These are phyloP conservation scores for Halichoerus grypus DNA, from an alignment of 2,113 vertebrate species.

Conservation along the genomic window DNA sequence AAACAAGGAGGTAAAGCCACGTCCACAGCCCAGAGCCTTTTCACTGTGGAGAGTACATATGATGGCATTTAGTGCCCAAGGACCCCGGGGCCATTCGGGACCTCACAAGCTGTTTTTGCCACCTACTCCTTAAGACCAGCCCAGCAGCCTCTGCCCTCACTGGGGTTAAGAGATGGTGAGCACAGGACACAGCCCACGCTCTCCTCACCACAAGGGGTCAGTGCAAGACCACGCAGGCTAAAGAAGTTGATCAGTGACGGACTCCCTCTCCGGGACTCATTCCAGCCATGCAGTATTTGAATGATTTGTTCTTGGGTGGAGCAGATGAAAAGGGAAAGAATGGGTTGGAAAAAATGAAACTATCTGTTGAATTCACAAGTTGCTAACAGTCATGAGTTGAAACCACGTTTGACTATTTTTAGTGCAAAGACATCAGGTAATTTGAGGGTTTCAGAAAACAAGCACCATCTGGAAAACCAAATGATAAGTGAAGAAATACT, in stretches of 20 bases:
- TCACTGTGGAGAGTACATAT: neutral
- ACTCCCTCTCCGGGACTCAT: neutral
- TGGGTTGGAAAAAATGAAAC: constrained; percentile 53
- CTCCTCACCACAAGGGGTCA: constrained; percentile 56
- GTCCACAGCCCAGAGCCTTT: neutral
- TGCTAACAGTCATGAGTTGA: constrained; percentile 54
- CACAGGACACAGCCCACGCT: accelerated
- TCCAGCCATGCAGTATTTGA: neutral
- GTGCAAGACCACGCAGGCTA: neutral
- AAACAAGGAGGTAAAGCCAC: neutral
- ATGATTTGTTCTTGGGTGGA: constrained; percentile 51
- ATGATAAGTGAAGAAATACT: neutral
- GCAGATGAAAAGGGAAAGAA: constrained; percentile 15
- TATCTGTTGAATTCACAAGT: constrained; percentile 51
- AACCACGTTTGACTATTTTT: constrained; percentile 47
- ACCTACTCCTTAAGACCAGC: neutral
- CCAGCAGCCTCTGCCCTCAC: neutral
- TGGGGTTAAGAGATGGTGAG: neutral
- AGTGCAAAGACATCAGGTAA: constrained; percentile 57
- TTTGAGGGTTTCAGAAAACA: constrained; percentile 45
- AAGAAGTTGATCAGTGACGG: accelerated
- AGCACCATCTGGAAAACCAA: constrained; percentile 30
- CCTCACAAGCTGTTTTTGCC: neutral
- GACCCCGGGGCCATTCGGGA: neutral
- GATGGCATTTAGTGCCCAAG: neutral